phyloP scores from a whole-genome alignment of 2,888 invertebrate species.

The Operophtera brumata region DNA sequence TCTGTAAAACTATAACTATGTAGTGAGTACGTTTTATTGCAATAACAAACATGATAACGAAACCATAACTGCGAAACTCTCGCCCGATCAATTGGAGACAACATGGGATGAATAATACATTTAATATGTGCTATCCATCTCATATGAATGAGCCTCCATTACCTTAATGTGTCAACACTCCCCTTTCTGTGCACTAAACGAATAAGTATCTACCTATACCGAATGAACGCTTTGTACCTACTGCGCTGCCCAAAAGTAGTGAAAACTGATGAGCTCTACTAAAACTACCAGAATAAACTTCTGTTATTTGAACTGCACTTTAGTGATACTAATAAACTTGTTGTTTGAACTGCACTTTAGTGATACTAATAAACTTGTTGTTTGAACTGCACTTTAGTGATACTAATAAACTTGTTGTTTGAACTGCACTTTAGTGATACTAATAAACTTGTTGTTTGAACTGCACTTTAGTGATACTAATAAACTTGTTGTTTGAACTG shows the following conservation, averaged over 20 bases:
- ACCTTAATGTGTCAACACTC: slow-evolving; percentile 33
- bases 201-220: slow-evolving; percentile 9
- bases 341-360: too few species aligned
- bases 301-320: too few species aligned
- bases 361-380: too few species aligned
- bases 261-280: background rate
- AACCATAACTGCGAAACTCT: slow-evolving; percentile 7
- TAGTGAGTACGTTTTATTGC: background rate
- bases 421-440: too few species aligned
- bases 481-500: too few species aligned
- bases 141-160: slow-evolving; percentile 44
- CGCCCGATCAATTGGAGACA: slow-evolving; percentile 37
- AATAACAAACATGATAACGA: background rate
- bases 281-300: background rate
- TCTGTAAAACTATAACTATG: background rate
- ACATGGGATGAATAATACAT: slow-evolving; percentile 52
- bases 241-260: too few species aligned
- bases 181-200: slow-evolving; percentile 12
- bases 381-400: too few species aligned
- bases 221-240: background rate
- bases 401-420: too few species aligned
- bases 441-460: too few species aligned
- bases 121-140: slow-evolving; percentile 47
- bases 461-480: too few species aligned
- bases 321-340: too few species aligned